Conservation (phyloP, 2,113 vertebrate species). For the Corythoichthys haematopterus region DNA sequence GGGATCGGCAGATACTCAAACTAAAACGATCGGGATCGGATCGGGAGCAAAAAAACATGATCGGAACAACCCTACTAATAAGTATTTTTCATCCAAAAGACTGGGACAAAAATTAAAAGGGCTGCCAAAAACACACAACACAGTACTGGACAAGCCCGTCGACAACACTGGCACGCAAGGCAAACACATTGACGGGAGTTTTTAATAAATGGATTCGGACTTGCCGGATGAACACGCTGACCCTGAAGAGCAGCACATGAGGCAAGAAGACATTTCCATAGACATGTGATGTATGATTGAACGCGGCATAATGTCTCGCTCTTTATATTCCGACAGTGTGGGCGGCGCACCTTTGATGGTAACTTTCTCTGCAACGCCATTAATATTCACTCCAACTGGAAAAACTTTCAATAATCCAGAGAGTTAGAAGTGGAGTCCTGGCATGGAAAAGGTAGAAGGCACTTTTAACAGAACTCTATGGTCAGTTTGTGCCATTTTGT, state of each 20-base stretch:
- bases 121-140: too few species aligned
- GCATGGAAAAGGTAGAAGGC: too few species aligned
- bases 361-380: constrained; percentile 88
- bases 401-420: constrained; percentile 19
- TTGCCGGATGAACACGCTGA: constrained; percentile 78
- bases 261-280: constrained; percentile 89
- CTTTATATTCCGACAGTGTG: constrained; percentile 90
- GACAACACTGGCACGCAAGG: too few species aligned
- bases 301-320: constrained; percentile 83
- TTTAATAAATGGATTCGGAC: constrained; percentile 68
- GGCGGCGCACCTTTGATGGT: constrained; percentile 88
- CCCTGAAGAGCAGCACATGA: constrained; percentile 90
- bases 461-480: too few species aligned
- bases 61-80: too few species aligned
- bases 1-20: too few species aligned
- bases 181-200: background rate
- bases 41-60: too few species aligned
- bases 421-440: background rate
- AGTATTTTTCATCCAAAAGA: too few species aligned
- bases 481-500: too few species aligned
- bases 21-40: too few species aligned
- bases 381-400: constrained; percentile 89
- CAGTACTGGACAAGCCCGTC: too few species aligned
- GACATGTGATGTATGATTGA: constrained; percentile 98
- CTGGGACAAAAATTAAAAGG: too few species aligned